Conservation (phyloP, 2,113 vertebrate genomes). For the Lonchura striata region DNA sequence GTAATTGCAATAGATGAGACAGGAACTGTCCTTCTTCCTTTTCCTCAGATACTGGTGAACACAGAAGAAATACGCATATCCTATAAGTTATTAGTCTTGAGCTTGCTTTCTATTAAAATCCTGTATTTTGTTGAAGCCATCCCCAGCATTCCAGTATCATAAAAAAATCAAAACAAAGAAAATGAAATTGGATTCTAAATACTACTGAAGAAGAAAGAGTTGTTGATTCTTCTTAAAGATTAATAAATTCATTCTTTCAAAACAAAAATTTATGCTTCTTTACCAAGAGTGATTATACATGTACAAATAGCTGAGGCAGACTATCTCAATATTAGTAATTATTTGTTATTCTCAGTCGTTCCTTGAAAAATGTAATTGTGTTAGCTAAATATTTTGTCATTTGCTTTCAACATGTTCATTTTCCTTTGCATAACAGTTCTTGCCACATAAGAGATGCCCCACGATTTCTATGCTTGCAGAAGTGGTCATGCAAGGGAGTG, state of each 20-base stretch:
- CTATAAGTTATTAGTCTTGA: background rate
- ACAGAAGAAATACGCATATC: background rate
- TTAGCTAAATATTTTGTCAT: slow-evolving; percentile 56
- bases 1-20: background rate
- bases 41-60: background rate
- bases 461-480: slow-evolving; percentile 35
- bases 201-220: background rate
- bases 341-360: slow-evolving; percentile 41
- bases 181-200: background rate
- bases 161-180: background rate
- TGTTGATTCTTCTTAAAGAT: background rate
- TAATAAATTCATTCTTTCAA: background rate
- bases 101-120: background rate
- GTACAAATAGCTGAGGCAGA: slow-evolving; percentile 7
- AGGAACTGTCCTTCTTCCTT: background rate
- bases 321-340: background rate
- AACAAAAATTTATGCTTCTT: background rate
- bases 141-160: background rate
- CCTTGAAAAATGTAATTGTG: slow-evolving; percentile 31
- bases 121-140: background rate
- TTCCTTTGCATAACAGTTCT: slow-evolving; percentile 39
- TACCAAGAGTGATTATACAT: background rate
- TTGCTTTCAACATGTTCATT: slow-evolving; percentile 33
- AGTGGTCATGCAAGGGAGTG: slow-evolving; percentile 14
- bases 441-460: slow-evolving; percentile 37